Percentiles rank a stretch among this genome's conserved stretches.
Evolutionary conservation across 92 coral and sea anemone species (phyloP).

Genomic region (Actinernus sp.): DNA sequence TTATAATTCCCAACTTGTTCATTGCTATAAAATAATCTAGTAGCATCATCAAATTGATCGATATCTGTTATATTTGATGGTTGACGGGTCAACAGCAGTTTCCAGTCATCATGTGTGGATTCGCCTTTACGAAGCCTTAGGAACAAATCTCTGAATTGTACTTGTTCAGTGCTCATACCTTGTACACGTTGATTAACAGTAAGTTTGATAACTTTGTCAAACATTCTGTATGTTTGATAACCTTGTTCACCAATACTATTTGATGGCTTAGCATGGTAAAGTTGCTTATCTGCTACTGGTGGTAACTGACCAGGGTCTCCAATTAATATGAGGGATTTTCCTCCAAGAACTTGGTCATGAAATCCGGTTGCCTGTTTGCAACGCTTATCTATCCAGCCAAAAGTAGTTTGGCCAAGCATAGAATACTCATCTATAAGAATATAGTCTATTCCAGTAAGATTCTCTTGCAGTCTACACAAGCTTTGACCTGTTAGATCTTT

Average conservation of each 20-base stretch:
- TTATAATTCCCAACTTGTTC: too few relatives aligned
- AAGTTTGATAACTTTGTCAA: slow-evolving; percentile 23
- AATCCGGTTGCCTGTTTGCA: slow-evolving; percentile 31
- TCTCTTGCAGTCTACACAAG: slow-evolving; percentile 36
- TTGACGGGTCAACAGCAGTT: too few relatives aligned
- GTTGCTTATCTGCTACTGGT: slow-evolving; percentile 50
- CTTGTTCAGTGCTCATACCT: too few relatives aligned
- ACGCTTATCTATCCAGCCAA: slow-evolving; percentile 40
- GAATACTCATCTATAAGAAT: slow-evolving; percentile 56
- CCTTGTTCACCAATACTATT: slow-evolving; percentile 52
- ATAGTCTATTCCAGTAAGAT: slow-evolving; percentile 32
- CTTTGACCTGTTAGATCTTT: slow-evolving; percentile 43
- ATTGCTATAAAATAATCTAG: too few relatives aligned
- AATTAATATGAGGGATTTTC: slow-evolving; percentile 23
- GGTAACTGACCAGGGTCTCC: slow-evolving; percentile 58
- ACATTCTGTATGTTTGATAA: slow-evolving; percentile 28
- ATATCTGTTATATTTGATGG: too few relatives aligned
- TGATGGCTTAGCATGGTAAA: slow-evolving; percentile 43
- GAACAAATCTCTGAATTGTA: too few relatives aligned
- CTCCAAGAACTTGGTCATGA: slow-evolving; percentile 37
- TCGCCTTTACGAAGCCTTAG: too few relatives aligned
- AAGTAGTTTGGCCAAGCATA: slow-evolving; percentile 51
- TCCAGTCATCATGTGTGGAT: too few relatives aligned
- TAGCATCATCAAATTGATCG: too few relatives aligned
- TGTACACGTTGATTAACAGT: slow-evolving; percentile 53